phyloP scores from a whole-genome alignment of 2,797 vertebrate genomes.

The Austrolebias charrua region DNA sequence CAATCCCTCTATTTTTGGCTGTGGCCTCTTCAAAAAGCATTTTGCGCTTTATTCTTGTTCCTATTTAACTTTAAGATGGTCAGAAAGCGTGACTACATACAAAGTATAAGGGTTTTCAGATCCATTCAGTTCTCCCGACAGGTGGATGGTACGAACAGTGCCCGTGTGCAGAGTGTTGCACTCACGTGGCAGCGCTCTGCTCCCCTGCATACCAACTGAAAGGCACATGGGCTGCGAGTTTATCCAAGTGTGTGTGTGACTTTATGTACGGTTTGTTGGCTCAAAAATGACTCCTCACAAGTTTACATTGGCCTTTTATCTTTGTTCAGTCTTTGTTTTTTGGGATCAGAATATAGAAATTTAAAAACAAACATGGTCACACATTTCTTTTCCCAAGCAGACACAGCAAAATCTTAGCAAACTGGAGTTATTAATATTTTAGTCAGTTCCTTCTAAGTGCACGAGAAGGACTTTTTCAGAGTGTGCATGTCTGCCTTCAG shows the following conservation, averaged over 20 bases:
- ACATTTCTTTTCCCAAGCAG: constrained; percentile 1
- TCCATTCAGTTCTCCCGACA: background rate
- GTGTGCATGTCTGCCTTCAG: constrained; percentile 31
- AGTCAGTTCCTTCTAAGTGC: constrained; percentile 55
- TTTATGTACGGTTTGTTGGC: constrained; percentile 3
- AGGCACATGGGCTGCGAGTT: constrained; percentile 44
- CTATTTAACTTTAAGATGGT: constrained; percentile 28
- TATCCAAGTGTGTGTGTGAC: constrained; percentile 5
- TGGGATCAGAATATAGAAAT: constrained; percentile 11
- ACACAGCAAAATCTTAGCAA: constrained; percentile 29
- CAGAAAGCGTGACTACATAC: constrained; percentile 27
- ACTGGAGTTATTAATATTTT: constrained; percentile 69
- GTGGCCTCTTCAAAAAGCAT: constrained; percentile 8
- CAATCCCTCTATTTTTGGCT: background rate
- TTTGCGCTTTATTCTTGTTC: constrained; percentile 11
- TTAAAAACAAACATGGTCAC: constrained; percentile 19
- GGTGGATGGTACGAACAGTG: background rate
- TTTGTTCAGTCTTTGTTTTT: constrained; percentile 19
- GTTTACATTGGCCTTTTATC: constrained; percentile 1
- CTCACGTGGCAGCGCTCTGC: constrained; percentile 44
- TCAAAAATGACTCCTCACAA: background rate
- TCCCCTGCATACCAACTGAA: constrained; percentile 39
- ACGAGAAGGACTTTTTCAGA: constrained; percentile 32
- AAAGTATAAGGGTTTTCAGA: constrained; percentile 11
- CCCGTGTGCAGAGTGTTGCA: background rate